Conservation (phyloP, 2,797 vertebrate species). For the Microchirus variegatus region DNA sequence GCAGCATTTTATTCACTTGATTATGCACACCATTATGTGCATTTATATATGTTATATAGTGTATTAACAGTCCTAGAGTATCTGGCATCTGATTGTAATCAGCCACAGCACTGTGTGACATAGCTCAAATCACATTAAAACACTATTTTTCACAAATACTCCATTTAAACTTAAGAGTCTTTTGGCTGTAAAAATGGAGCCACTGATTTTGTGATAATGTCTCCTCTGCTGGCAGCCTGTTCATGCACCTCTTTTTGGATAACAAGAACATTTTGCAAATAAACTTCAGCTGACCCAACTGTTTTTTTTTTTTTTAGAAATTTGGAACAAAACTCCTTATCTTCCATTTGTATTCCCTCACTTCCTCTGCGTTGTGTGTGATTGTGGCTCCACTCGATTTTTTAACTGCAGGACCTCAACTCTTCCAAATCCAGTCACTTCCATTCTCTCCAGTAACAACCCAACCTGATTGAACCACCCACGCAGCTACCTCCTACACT, state of each 20-base stretch:
- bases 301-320: slow-evolving; percentile 19
- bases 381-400: slow-evolving; percentile 34
- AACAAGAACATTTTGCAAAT: slow-evolving; percentile 27
- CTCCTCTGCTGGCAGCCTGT: slow-evolving; percentile 23
- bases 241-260: slow-evolving; percentile 5
- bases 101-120: not conserved
- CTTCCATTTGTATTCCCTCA: slow-evolving; percentile 49
- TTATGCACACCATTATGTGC: slow-evolving; percentile 44
- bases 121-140: slow-evolving; percentile 17
- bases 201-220: not conserved
- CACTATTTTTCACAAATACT: slow-evolving; percentile 27
- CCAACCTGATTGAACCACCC: slow-evolving; percentile 70
- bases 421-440: slow-evolving; percentile 59
- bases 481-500: slow-evolving; percentile 68
- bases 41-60: slow-evolving; percentile 7
- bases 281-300: slow-evolving; percentile 39
- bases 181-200: not conserved
- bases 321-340: slow-evolving; percentile 36
- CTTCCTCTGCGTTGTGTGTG: slow-evolving; percentile 43
- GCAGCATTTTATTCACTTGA: slow-evolving; percentile 52
- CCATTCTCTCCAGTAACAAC: slow-evolving; percentile 63
- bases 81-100: slow-evolving; percentile 9
- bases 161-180: slow-evolving; percentile 16
- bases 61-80: slow-evolving; percentile 13
- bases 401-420: slow-evolving; percentile 52